Evolutionary conservation across 2,797 vertebrate species (phyloP).

Genomic region (Peromyscus nudipes): DNA sequence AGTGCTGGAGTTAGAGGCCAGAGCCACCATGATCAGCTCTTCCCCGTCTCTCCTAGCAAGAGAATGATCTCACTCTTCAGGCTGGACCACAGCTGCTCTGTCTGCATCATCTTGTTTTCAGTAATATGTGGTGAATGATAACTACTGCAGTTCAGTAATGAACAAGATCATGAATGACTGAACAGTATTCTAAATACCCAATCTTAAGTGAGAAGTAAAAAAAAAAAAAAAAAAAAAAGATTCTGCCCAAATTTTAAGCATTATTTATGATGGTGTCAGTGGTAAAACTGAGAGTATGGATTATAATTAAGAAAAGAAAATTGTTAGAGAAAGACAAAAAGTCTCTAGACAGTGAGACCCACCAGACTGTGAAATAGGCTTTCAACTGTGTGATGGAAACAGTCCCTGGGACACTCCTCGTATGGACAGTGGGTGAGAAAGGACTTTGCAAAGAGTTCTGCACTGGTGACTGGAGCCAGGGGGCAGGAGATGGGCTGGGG

Average conservation of each 20-base stretch:
- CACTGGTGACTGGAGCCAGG: background rate
- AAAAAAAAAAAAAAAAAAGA: background rate
- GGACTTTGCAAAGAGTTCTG: conserved; percentile 18
- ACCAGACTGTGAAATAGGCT: conserved; percentile 83
- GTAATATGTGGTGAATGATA: background rate
- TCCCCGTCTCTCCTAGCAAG: background rate
- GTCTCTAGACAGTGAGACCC: conserved; percentile 65
- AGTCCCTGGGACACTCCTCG: conserved; percentile 47
- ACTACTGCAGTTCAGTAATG: background rate
- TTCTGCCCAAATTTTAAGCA: background rate
- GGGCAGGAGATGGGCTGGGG: background rate
- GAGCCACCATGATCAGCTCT: background rate
- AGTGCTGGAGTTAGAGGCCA: background rate
- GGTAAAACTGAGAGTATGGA: conserved; percentile 46
- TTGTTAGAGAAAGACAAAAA: conserved; percentile 65
- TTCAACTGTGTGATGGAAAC: conserved; percentile 69
- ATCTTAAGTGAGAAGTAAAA: background rate
- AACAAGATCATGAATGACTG: background rate
- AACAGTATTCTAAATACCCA: background rate
- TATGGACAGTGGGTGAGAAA: background rate
- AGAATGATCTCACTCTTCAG: background rate
- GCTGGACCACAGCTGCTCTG: background rate
- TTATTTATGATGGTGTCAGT: conserved; percentile 44
- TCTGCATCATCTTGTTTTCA: background rate
- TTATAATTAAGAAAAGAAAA: conserved; percentile 70